Evolutionary conservation across 2,113 vertebrate genomes (phyloP), one percentile per base, ranked within the genome.

Genomic region (Ammodytes dubius): DNA sequence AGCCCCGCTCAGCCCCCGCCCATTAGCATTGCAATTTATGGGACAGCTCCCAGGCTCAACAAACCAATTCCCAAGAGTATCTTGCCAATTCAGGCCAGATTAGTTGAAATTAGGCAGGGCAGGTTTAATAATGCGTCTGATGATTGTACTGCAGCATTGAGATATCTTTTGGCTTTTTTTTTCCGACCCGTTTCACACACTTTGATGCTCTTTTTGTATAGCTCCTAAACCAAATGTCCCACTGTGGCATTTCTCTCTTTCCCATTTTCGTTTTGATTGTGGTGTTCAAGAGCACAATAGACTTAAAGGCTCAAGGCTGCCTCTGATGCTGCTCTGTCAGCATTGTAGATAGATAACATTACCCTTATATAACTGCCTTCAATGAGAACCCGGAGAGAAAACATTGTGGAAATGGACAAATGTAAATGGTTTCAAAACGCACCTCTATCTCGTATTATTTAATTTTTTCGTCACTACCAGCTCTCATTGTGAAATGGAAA

Each of bases 11-110:
- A 90, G 88, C 84, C 17, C 60, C 7, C 75, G 27, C 27, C 77
- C 87, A 94, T 95, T 94, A 95, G 90, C 90, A 92, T 90, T 90
- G 91, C 93, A 93, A 94, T 95, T 95, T 94, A 92, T 82, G 77
- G 87, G 87, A 89, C 87, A 56, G 89, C 90, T 90, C 87, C 63
- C 71, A 74, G 77, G 85, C 82, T 82, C 79, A 54, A 72, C 85
- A 79, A 88, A 90, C 91, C 91, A 85, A 93, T 90, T 90, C 94
- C 93, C 89, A 57, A 57, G 90, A 87, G 93, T 76, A 88, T 85
- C 67, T 65, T 77, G 64, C 80, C 92, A 87, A 93, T 93, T 92
- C 92, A 87, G 87, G 85, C 71, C 84, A 90, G 94, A 94, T 94
- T 93, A 94, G 88, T 56, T 52, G 49, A 92, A 94, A 94, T 93